Evolutionary conservation across 2,888 invertebrate species (phyloP), one percentile per base, ranked within the genome.

Genomic region (Sinodicranocentrus sp.): DNA sequence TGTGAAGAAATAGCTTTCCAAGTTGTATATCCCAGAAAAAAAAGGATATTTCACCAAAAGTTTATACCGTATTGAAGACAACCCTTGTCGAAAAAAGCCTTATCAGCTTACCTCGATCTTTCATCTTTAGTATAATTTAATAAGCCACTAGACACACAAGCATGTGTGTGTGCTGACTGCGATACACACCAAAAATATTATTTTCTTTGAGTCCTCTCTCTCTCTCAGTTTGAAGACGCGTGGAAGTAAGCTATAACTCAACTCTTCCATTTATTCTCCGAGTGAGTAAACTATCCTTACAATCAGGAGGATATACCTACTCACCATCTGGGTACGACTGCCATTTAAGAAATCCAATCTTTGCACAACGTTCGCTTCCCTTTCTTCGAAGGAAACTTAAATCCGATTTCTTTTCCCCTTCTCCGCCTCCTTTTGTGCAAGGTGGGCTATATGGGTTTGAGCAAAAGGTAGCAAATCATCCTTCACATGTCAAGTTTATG

Each of bases 41-140:
- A n/a, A n/a, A n/a, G n/a, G n/a, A n/a, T n/a, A n/a, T 48, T 48
- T 48, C 15, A n/a, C 17, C 5, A 5, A 17, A 48, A 17, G n/a
- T 17, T n/a, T 5, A 5, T 48, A 48, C 15, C 48, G n/a, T n/a
- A 3, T 33, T 33, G 23, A 54, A 61, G n/a, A 25, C 26, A 13
- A 57, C 13, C 3, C 17, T n/a, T 26, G 21, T 25, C n/a, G 26
- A 15, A 25, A 61, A 57, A 8, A 21, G 17, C 15, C 67, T 67
- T 67, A 67, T 67, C 67, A 67, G 43, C 67, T 44, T 67, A 67
- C 23, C 44, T 63, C 63, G 63, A 63, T 63, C 44, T 67, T 44
- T 67, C 67, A 67, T 44, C 44, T 23, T 61, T 67, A 44, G 44
- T 25, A 67, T 44, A 67, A 67, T 67, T 67, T 67, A 67, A 67